Conservation (phyloP, 2,113 vertebrate species). For the Atrichornis clamosus region DNA sequence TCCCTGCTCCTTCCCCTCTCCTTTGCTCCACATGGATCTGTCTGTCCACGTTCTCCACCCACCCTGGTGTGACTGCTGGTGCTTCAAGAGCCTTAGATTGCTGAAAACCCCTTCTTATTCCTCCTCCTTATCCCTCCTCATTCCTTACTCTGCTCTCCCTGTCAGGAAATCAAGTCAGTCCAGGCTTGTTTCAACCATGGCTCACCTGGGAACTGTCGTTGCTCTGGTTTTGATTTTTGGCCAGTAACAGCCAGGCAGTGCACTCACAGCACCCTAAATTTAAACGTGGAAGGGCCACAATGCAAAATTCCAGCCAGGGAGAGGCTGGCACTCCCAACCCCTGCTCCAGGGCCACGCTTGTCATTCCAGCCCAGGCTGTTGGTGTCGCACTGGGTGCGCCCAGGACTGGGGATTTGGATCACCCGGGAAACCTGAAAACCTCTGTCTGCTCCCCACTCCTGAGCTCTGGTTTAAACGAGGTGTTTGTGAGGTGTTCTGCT, state of each 20-base stretch:
- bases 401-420: background rate
- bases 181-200: background rate
- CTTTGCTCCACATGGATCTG: background rate
- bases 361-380: background rate
- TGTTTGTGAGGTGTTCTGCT: background rate
- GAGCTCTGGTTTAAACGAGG: background rate
- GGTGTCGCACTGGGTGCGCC: background rate
- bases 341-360: background rate
- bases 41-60: no score
- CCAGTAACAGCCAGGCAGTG: background rate
- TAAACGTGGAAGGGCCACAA: background rate
- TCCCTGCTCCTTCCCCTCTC: background rate
- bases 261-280: background rate
- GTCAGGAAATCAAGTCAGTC: background rate
- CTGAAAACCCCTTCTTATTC: background rate
- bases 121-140: background rate
- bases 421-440: background rate
- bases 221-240: background rate
- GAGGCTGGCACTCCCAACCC: background rate
- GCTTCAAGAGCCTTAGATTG: background rate
- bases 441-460: background rate
- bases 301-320: background rate
- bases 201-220: background rate
- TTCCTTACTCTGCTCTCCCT: background rate
- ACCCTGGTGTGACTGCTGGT: background rate